A percentile compares a stretch with the other conserved stretches of the same genome.
These are phyloP conservation scores for Tortrix viridana DNA, from an alignment of 2,888 invertebrate genomes.

Conservation along the genomic window DNA sequence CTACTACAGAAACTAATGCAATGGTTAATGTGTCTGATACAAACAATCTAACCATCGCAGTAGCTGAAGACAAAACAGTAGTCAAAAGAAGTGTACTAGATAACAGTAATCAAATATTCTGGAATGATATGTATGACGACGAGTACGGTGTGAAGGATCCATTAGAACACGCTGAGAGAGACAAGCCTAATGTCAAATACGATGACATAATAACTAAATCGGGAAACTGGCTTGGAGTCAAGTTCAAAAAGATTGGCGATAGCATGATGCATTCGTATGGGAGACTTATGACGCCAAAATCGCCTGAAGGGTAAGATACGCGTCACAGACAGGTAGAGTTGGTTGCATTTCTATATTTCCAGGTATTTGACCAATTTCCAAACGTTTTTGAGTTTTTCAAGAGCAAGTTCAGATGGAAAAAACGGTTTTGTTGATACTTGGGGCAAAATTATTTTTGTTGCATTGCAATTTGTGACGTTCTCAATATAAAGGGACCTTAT, in stretches of 20 bases:
- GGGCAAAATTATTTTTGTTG: too few species aligned
- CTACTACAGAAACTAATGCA: neutral
- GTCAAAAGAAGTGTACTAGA: constrained; percentile 61
- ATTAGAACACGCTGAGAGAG: constrained; percentile 51
- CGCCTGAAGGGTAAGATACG: constrained; percentile 9
- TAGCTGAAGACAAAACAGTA: constrained; percentile 45
- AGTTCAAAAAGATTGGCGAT: constrained; percentile 55
- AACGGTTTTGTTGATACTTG: too few species aligned
- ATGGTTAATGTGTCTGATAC: constrained; percentile 11
- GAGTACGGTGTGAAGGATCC: constrained; percentile 67
- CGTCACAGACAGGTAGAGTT: too few species aligned
- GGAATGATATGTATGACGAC: constrained; percentile 74
- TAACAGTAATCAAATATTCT: constrained; percentile 58
- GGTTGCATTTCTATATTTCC: too few species aligned
- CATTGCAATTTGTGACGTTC: too few species aligned
- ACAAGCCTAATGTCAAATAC: constrained; percentile 49
- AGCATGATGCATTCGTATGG: constrained; percentile 42
- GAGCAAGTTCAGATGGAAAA: too few species aligned
- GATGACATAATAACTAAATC: constrained; percentile 56
- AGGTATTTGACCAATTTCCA: too few species aligned
- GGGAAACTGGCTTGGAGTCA: constrained; percentile 62
- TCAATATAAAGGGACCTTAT: too few species aligned
- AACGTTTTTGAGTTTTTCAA: too few species aligned
- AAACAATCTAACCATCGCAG: neutral
- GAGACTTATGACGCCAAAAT: constrained; percentile 12